Evolutionary conservation across 2,888 invertebrate genomes (phyloP).

Genomic region (Ditula angustiorana): DNA sequence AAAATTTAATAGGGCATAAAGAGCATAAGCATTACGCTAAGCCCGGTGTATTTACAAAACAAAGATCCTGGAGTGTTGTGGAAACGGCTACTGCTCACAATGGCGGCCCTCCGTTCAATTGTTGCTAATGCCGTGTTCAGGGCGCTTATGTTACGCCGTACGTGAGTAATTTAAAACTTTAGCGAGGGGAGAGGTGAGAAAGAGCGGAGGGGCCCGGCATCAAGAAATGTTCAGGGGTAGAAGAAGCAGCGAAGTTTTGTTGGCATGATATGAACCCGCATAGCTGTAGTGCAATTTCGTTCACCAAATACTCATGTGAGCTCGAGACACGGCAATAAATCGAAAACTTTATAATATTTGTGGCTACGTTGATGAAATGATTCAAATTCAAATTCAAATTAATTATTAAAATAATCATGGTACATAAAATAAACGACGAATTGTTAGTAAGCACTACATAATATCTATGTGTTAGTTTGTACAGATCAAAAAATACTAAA

Average conservation of each 20-base stretch:
- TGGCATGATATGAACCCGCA: background rate
- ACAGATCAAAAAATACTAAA: too few relatives aligned
- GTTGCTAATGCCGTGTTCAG: conserved; percentile 58
- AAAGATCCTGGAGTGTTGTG: conserved; percentile 45
- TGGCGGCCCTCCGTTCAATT: conserved; percentile 50
- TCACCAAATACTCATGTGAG: too few relatives aligned
- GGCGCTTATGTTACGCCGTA: conserved; percentile 54
- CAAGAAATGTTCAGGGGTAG: conserved; percentile 30
- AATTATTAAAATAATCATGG: too few relatives aligned
- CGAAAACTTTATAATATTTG: too few relatives aligned
- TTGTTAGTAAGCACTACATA: too few relatives aligned
- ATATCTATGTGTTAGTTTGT: too few relatives aligned
- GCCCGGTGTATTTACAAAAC: conserved; percentile 53
- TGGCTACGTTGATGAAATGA: too few relatives aligned
- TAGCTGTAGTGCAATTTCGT: background rate
- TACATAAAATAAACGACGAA: too few relatives aligned
- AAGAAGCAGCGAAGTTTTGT: conserved; percentile 14
- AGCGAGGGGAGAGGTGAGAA: conserved; percentile 44
- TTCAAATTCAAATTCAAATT: too few relatives aligned
- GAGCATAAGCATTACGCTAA: conserved; percentile 27
- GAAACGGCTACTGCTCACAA: conserved; percentile 40
- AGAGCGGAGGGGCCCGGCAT: conserved; percentile 21
- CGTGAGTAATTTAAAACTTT: conserved; percentile 61
- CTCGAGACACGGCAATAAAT: too few relatives aligned
- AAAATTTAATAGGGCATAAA: conserved; percentile 38